These are phyloP conservation scores for Aphelenchoides besseyi DNA, from an alignment of 1,140 invertebrate genomes.

Conservation along the genomic window DNA sequence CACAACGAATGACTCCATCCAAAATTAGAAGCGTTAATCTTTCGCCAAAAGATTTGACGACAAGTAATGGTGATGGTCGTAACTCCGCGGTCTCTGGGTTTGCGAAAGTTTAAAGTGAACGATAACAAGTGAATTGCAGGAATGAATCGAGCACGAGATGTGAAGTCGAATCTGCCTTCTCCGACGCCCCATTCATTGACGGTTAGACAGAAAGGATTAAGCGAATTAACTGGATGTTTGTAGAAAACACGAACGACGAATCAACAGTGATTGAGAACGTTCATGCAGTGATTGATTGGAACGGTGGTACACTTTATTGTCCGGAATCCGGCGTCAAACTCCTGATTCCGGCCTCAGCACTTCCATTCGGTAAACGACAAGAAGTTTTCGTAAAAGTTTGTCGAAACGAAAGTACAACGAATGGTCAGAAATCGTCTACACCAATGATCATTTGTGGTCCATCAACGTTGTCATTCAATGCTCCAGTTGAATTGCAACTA, in stretches of 20 bases:
- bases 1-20: not conserved
- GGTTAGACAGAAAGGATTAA: not conserved
- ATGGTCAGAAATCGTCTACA: constrained; percentile 80
- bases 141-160: not conserved
- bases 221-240: not conserved
- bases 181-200: constrained; percentile 28
- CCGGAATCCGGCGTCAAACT: constrained; percentile 83
- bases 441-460: constrained; percentile 92
- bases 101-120: not conserved
- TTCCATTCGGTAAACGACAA: constrained; percentile 75
- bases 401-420: constrained; percentile 73
- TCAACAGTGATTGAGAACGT: constrained; percentile 65
- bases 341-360: constrained; percentile 80
- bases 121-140: constrained; percentile 9
- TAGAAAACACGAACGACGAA: constrained; percentile 17
- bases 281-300: constrained; percentile 73
- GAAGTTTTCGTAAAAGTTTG: constrained; percentile 89
- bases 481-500: constrained; percentile 76
- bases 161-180: not conserved
- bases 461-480: constrained; percentile 79
- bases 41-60: constrained; percentile 4
- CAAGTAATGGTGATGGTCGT: constrained; percentile 27
- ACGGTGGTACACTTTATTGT: constrained; percentile 78
- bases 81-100: not conserved
- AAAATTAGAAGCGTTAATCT: constrained; percentile 13